Base-by-base conservation (phyloP, 2,113 vertebrate species). In the Oryzias javanicus region DNA sequence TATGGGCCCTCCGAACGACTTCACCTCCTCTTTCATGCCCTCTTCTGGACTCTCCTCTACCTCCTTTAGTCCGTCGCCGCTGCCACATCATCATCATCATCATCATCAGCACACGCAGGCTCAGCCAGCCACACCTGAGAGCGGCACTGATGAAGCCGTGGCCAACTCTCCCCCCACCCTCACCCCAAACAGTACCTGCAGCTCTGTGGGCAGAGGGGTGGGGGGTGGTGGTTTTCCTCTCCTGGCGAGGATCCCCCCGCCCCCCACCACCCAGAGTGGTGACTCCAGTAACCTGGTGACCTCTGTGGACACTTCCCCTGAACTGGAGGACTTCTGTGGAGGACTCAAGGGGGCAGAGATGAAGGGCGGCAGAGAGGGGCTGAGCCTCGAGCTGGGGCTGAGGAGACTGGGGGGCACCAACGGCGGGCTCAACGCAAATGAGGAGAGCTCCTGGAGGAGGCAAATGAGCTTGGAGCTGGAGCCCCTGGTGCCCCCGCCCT, bases 401-500 rank as follows among this genome's bases (percentile, higher is more conserved):
- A 58, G 55, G 49, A 51, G 69, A 42, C 47, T 73, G 41, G 89
- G 87, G 89, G 85, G 90, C 91, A 76, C 90, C 83, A 15, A 85
- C 73, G 83, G 79, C 48, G 89, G 87, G 71, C 69, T 90, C 22
- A 91, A 76, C 24, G 25, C 87, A 1, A 90, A 92, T 60, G 95
- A 93, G 82, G 93, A 96, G 65, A 80, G 89, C 50, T 79, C 91
- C 6, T 95, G 95, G 93, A 92, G 92, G 82, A 95, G 95, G 86
- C 90, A 94, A 50, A 93, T 94, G 76, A 95, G 95, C 76, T 84
- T 91, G 67, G 95, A 94, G 79, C 92, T 93, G 55, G 94, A 95
- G 69, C 89, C 93, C 62, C 84, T 97, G 75, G 82, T 93, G 60
- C 91, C 94, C 1, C 91, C 55, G 40, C 78, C 67, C 53, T 77